Conservation (phyloP, 2,113 vertebrate genomes). For the Pterophyllum scalare region DNA sequence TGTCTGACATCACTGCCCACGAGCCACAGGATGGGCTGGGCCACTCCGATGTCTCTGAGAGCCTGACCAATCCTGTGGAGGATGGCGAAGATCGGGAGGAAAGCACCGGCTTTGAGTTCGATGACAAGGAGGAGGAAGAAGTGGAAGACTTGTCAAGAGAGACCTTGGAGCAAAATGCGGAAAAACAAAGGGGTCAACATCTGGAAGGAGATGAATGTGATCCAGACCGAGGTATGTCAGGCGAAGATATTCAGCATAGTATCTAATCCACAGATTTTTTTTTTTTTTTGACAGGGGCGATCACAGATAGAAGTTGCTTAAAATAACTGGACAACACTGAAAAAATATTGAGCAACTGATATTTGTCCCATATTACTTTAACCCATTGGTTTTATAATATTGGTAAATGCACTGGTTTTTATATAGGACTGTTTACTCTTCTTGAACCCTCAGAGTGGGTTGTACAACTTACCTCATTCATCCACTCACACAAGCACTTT, state of each 20-base stretch:
- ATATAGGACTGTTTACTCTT: too few relatives aligned
- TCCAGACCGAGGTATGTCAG: slow-evolving; percentile 24
- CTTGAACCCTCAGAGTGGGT: too few relatives aligned
- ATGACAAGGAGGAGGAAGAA: slow-evolving; percentile 71
- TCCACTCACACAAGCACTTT: too few relatives aligned
- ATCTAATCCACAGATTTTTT: background rate
- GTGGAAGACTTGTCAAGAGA: slow-evolving; percentile 14
- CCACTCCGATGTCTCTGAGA: slow-evolving; percentile 67
- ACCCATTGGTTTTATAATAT: background rate
- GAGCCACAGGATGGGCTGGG: slow-evolving; percentile 72
- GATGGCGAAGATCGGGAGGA: slow-evolving; percentile 47
- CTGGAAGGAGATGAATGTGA: slow-evolving; percentile 8
- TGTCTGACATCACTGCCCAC: slow-evolving; percentile 74
- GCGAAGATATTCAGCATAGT: background rate
- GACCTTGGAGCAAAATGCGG: background rate
- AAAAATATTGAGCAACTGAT: too few relatives aligned
- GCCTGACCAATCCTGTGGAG: slow-evolving; percentile 64
- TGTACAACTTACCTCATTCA: too few relatives aligned
- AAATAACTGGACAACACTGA: too few relatives aligned
- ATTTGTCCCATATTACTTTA: background rate
- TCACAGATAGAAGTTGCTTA: background rate
- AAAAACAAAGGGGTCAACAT: background rate
- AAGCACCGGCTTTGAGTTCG: slow-evolving; percentile 68
- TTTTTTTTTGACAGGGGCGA: background rate
- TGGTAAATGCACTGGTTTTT: too few relatives aligned